Conservation (phyloP, 2,888 invertebrate genomes). For the Mesochorus sp. region DNA sequence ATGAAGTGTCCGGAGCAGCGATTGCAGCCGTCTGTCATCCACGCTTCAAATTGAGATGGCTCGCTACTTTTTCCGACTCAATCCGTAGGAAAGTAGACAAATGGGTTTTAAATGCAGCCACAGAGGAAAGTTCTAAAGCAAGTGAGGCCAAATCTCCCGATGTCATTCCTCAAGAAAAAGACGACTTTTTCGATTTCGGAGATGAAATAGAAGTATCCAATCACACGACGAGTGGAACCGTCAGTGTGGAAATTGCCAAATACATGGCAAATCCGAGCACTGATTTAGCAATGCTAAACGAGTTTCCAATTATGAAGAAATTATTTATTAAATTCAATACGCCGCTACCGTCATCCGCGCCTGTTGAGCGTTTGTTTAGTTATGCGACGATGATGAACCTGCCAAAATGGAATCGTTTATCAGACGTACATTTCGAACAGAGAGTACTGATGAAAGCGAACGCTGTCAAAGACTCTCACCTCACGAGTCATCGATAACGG, state of each 20-base stretch:
- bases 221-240: neutral
- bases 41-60: conserved; percentile 10
- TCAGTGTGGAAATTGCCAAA: conserved; percentile 6
- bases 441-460: conserved; percentile 18
- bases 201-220: neutral
- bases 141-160: neutral
- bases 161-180: neutral
- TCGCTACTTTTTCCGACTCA: conserved; percentile 2
- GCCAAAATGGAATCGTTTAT: conserved; percentile 46
- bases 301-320: conserved; percentile 10
- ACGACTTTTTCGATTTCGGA: conserved; percentile 17
- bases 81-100: neutral
- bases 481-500: neutral
- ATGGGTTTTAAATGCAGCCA: neutral
- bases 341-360: conserved; percentile 45
- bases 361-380: conserved; percentile 50
- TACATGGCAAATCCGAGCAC: conserved; percentile 17
- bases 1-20: conserved; percentile 20
- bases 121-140: neutral
- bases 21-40: conserved; percentile 26
- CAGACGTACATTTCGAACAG: conserved; percentile 36
- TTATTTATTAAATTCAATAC: conserved; percentile 45
- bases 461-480: neutral
- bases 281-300: neutral
- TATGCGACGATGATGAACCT: conserved; percentile 45